Percentiles rank a stretch among this genome's conserved stretches.
These are phyloP conservation scores for Rhopalosiphum nymphaeae DNA, from an alignment of 2,888 invertebrate species.

Conservation along the genomic window DNA sequence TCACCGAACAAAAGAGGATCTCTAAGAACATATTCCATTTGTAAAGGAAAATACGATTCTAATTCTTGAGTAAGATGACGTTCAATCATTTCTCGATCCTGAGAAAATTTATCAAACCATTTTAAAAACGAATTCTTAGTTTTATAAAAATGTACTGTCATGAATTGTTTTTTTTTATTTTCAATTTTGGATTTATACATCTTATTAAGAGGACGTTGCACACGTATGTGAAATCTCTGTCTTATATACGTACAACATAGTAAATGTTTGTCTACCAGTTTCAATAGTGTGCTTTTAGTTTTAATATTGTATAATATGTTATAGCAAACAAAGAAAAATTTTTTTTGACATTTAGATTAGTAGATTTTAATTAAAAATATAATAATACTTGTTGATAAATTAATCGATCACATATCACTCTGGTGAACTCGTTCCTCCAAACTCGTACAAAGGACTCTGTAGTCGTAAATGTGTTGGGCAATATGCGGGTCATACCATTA, in stretches of 20 bases:
- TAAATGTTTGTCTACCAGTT: too few species aligned
- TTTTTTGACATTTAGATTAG: background rate
- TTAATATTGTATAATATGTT: too few species aligned
- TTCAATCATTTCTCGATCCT: conserved; percentile 48
- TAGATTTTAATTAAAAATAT: background rate
- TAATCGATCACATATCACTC: conserved; percentile 89
- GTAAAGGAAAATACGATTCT: conserved; percentile 74
- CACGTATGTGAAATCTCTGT: too few species aligned
- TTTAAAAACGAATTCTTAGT: background rate
- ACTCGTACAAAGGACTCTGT: conserved; percentile 82
- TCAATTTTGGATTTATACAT: background rate
- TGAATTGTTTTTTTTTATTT: background rate
- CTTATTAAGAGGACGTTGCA: too few species aligned
- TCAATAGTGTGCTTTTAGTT: too few species aligned
- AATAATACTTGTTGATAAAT: conserved; percentile 75
- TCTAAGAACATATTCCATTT: conserved; percentile 78
- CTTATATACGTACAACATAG: too few species aligned
- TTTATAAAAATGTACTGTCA: background rate
- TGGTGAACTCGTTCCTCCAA: conserved; percentile 91
- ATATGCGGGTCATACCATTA: conserved; percentile 84
- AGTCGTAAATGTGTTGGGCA: conserved; percentile 78
- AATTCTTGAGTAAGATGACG: conserved; percentile 69
- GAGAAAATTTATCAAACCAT: background rate
- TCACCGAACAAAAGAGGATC: conserved; percentile 92
- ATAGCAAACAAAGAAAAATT: background rate